phyloP scores from a whole-genome alignment of 2,888 invertebrate species.

The Raillietiella orientalis region DNA sequence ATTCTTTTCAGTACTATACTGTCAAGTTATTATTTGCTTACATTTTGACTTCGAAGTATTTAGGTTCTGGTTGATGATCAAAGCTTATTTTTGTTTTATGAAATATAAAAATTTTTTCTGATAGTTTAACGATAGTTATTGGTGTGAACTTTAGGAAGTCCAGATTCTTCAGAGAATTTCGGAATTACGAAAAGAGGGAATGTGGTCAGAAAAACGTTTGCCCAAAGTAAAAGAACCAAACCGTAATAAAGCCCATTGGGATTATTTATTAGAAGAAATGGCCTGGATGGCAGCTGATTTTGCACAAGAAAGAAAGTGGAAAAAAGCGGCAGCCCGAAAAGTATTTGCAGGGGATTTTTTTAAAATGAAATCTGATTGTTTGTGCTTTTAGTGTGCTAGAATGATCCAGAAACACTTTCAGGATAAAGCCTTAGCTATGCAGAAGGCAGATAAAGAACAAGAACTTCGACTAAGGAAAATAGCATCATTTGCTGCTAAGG shows the following conservation, averaged over 20 bases:
- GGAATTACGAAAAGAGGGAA: conserved; percentile 67
- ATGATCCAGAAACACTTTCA: conserved; percentile 72
- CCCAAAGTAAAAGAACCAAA: conserved; percentile 51
- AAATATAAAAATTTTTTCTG: too few relatives aligned
- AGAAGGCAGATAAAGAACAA: conserved; percentile 68
- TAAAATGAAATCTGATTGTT: conserved; percentile 1
- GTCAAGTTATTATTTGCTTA: too few relatives aligned
- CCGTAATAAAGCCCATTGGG: conserved; percentile 84
- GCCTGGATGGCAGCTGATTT: conserved; percentile 94
- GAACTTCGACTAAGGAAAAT: conserved; percentile 51
- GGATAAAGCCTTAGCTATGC: conserved; percentile 59
- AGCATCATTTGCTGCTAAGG: conserved; percentile 66
- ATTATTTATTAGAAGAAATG: conserved; percentile 93
- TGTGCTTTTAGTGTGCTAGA: conserved; percentile 29
- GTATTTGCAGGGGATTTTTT: conserved; percentile 11
- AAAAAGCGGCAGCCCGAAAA: conserved; percentile 74
- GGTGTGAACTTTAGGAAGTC: too few relatives aligned
- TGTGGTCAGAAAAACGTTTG: conserved; percentile 71
- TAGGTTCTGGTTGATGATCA: too few relatives aligned
- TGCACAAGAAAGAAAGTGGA: conserved; percentile 90
- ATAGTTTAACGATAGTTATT: too few relatives aligned
- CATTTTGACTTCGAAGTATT: too few relatives aligned
- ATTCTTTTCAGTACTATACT: too few relatives aligned
- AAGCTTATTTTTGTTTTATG: too few relatives aligned
- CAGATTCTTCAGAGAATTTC: conserved; percentile 69